These are phyloP conservation scores for Tokudaia tokunoshimensis DNA, from an alignment of 2,797 vertebrate genomes.

Conservation along the genomic window DNA sequence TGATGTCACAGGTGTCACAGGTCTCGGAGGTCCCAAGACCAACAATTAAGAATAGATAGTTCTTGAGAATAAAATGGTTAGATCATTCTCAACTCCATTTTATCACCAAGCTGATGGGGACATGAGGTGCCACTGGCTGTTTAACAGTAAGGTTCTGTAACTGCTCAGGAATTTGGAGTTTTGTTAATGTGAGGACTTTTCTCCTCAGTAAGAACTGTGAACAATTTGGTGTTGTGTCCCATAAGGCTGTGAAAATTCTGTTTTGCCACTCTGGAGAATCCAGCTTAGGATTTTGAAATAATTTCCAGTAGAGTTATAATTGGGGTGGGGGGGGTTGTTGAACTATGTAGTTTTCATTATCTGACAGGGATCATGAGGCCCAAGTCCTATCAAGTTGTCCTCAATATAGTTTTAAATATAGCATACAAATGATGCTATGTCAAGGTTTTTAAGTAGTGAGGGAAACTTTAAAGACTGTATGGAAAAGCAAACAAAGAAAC, in stretches of 20 bases:
- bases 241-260: conserved; percentile 51
- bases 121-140: not conserved
- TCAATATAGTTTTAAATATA: conserved; percentile 48
- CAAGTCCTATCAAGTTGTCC: conserved; percentile 57
- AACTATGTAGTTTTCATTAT: conserved; percentile 75
- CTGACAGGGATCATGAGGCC: conserved; percentile 51
- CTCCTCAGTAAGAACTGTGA: conserved; percentile 49
- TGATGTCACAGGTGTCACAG: no score
- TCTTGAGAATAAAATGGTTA: conserved; percentile 1
- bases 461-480: conserved; percentile 31
- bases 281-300: conserved; percentile 41
- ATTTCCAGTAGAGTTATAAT: conserved; percentile 53
- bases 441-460: conserved; percentile 51
- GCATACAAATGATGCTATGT: conserved; percentile 14
- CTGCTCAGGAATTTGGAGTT: conserved; percentile 47
- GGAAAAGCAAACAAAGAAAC: not conserved
- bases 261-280: conserved; percentile 55
- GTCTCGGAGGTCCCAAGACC: no score
- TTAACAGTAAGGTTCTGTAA: conserved; percentile 1
- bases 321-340: conserved; percentile 33
- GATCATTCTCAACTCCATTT: conserved; percentile 13
- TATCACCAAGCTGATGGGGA: not conserved
- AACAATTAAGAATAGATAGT: not conserved
- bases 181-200: conserved; percentile 56
- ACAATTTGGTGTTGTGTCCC: not conserved